Percentiles rank a stretch among this genome's conserved stretches.
Evolutionary conservation across 2,888 invertebrate genomes (phyloP).

Genomic region (Apamea monoglypha): DNA sequence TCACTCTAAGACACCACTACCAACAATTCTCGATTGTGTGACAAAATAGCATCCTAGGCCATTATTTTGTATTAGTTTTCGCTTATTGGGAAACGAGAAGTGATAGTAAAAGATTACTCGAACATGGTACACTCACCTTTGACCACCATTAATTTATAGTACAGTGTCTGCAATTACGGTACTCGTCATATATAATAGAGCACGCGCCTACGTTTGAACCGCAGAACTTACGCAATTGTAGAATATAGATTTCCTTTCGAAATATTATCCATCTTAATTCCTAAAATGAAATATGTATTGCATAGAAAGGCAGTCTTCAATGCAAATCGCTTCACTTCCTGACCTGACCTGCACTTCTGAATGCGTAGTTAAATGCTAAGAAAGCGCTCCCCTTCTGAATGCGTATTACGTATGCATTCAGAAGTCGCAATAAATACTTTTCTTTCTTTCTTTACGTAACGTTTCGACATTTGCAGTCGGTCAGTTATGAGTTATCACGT

Average conservation of each 20-base stretch:
- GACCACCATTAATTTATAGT: constrained; percentile 68
- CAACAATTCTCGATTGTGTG: constrained; percentile 64
- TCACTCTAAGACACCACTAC: constrained; percentile 73
- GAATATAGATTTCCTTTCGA: constrained; percentile 52
- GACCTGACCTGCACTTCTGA: constrained; percentile 1
- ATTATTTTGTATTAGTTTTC: constrained; percentile 35
- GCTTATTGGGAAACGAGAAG: constrained; percentile 37
- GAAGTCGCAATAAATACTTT: no score
- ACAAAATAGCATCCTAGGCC: constrained; percentile 36
- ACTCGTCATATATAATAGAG: constrained; percentile 56
- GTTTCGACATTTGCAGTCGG: not conserved
- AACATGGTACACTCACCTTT: constrained; percentile 71
- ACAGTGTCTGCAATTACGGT: constrained; percentile 58
- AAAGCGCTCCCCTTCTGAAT: constrained; percentile 20
- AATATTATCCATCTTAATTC: constrained; percentile 28
- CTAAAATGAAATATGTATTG: constrained; percentile 23
- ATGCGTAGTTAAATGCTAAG: not conserved
- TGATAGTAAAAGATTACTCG: constrained; percentile 17
- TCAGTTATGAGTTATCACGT: not conserved
- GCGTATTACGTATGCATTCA: no score
- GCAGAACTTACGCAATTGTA: constrained; percentile 54
- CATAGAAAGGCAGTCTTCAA: constrained; percentile 15
- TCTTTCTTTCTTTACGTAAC: no score
- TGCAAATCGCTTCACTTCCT: not conserved
- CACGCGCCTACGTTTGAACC: constrained; percentile 51